phyloP scores from a whole-genome alignment of 1,140 invertebrate species.

The Trichogramma pretiosum region DNA sequence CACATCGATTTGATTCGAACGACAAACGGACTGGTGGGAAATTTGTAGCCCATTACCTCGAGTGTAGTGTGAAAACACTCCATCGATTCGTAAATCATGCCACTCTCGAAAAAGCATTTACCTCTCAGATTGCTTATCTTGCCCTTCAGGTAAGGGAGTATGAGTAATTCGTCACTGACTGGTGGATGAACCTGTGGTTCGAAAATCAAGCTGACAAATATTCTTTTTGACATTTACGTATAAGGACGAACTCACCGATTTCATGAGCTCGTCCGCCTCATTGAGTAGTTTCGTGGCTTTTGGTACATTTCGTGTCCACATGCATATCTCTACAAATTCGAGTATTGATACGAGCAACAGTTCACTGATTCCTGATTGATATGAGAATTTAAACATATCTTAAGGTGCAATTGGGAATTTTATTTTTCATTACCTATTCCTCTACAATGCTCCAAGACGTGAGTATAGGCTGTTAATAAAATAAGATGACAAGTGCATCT shows the following conservation, averaged over 20 bases:
- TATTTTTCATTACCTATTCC: constrained; percentile 50
- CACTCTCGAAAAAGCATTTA: constrained; percentile 36
- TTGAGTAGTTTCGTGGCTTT: constrained; percentile 46
- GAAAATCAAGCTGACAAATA: too few relatives aligned
- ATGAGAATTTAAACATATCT: too few relatives aligned
- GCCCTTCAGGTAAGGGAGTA: constrained; percentile 36
- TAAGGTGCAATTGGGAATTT: too few relatives aligned
- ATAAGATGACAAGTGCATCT: constrained; percentile 50
- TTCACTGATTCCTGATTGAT: constrained; percentile 32
- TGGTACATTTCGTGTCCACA: constrained; percentile 43
- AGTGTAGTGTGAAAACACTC: constrained; percentile 30
- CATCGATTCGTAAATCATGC: constrained; percentile 33
- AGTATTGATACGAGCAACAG: constrained; percentile 43
- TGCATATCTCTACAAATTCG: constrained; percentile 47
- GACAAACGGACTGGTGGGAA: constrained; percentile 30
- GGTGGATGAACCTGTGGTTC: too few relatives aligned
- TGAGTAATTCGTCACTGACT: constrained; percentile 32
- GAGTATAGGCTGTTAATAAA: constrained; percentile 47
- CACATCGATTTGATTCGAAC: constrained; percentile 31
- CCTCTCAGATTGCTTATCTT: constrained; percentile 43
- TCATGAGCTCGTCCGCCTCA: constrained; percentile 35
- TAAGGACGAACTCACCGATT: constrained; percentile 24
- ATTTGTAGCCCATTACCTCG: constrained; percentile 33
- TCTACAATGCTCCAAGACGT: constrained; percentile 50
- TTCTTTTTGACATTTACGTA: too few relatives aligned